Conservation (phyloP, 2,113 vertebrate species). For the Erythrocercus mccallii region DNA sequence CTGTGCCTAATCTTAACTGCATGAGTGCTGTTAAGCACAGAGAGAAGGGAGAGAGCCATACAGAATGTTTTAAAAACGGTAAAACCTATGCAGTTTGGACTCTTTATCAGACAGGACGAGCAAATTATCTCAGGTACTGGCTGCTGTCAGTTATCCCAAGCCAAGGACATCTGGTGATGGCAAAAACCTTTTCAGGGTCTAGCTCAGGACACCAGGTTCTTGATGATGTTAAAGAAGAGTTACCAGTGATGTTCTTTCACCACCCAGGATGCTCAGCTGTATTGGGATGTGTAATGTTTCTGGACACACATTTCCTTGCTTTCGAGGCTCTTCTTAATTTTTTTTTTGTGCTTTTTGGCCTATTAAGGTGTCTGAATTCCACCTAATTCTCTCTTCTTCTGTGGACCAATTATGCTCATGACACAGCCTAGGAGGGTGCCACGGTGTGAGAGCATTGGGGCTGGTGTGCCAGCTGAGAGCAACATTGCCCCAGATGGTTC, state of each 20-base stretch:
- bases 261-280: neutral
- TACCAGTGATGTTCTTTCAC: neutral
- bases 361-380: neutral
- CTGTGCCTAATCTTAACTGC: neutral
- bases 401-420: neutral
- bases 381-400: neutral
- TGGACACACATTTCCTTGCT: neutral
- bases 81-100: neutral
- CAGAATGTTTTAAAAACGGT: neutral
- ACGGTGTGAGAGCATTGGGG: fast-evolving
- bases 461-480: neutral
- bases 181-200: neutral
- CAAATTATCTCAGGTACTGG: neutral
- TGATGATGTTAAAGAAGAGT: neutral
- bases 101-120: neutral
- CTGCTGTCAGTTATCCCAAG: neutral
- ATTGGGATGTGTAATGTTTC: neutral
- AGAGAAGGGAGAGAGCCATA: neutral
- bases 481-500: neutral
- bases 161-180: neutral
- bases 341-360: neutral
- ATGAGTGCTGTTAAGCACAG: neutral
- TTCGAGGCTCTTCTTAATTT: neutral
- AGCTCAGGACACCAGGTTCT: neutral
- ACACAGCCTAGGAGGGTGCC: neutral